phyloP scores from a whole-genome alignment of 2,113 vertebrate genomes.

The Meles meles region DNA sequence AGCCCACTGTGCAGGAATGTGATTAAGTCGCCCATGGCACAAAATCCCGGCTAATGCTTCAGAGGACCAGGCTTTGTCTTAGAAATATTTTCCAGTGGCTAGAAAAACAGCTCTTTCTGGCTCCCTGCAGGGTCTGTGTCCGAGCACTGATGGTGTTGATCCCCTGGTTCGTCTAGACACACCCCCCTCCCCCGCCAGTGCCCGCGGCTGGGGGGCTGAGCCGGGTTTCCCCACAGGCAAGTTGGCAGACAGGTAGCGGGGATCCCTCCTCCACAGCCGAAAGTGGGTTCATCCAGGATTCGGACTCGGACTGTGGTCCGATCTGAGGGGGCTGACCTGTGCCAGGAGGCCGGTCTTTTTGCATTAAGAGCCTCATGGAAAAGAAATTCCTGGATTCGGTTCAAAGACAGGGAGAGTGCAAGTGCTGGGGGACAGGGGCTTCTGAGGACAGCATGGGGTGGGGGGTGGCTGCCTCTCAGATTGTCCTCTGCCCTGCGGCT shows the following conservation, averaged over 20 bases:
- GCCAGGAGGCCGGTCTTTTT: not conserved
- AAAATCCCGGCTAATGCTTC: slow-evolving; percentile 19
- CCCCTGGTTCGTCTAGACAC: not conserved
- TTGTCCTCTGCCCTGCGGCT: not conserved
- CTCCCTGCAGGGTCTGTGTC: not conserved
- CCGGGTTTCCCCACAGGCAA: not conserved
- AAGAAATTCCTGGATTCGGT: not conserved
- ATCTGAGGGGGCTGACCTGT: not conserved
- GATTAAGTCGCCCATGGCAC: not conserved
- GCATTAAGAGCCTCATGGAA: not conserved
- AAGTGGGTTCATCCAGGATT: not conserved
- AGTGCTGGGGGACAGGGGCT: too few species aligned
- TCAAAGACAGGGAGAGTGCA: not conserved
- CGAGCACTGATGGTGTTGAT: not conserved
- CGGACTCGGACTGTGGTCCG: not conserved
- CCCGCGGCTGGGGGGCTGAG: not conserved
- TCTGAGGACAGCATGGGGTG: not conserved
- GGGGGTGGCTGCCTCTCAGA: not conserved
- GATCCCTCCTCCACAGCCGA: not conserved
- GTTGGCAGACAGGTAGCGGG: not conserved
- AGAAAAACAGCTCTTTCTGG: slow-evolving; percentile 34
- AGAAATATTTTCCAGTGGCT: slow-evolving; percentile 22
- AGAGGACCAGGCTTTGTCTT: slow-evolving; percentile 28
- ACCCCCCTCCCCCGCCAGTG: not conserved
- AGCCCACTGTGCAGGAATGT: slow-evolving; percentile 31